Evolutionary conservation across 2,797 vertebrate genomes (phyloP).

Genomic region (Australoheros facetus): DNA sequence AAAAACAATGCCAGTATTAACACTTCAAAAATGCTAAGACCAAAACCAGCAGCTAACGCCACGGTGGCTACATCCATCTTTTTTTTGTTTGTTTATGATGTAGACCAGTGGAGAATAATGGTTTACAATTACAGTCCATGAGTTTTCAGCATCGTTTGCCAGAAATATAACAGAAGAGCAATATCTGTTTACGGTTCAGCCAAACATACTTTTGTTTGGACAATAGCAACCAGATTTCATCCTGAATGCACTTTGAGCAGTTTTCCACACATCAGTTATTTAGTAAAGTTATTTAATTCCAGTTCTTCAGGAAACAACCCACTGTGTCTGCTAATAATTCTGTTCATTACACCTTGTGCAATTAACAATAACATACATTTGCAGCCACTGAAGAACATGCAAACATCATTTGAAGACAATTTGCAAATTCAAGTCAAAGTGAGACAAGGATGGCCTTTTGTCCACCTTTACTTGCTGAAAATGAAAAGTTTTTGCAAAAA

Average conservation of each 20-base stretch:
- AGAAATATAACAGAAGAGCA: background rate
- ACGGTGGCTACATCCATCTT: background rate
- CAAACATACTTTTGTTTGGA: background rate
- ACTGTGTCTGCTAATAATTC: background rate
- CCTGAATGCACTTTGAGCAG: fast-evolving
- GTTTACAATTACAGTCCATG: background rate
- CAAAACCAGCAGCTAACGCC: background rate
- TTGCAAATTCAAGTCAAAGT: background rate
- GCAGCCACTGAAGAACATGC: background rate
- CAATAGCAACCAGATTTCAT: background rate
- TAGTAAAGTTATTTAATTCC: background rate
- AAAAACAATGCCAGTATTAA: background rate
- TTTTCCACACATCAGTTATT: background rate
- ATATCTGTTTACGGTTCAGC: background rate
- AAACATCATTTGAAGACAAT: background rate
- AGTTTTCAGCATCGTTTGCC: background rate
- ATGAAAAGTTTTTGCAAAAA: background rate
- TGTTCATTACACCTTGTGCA: background rate
- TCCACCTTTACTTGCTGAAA: background rate
- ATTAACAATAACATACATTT: background rate
- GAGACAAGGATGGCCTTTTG: background rate
- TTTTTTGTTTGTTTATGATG: background rate
- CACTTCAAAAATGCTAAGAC: background rate
- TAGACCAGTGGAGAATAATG: background rate
- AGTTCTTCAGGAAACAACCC: background rate